These are phyloP conservation scores for Carcinoscorpius rotundicauda DNA, from an alignment of 1,140 invertebrate species.

Conservation along the genomic window DNA sequence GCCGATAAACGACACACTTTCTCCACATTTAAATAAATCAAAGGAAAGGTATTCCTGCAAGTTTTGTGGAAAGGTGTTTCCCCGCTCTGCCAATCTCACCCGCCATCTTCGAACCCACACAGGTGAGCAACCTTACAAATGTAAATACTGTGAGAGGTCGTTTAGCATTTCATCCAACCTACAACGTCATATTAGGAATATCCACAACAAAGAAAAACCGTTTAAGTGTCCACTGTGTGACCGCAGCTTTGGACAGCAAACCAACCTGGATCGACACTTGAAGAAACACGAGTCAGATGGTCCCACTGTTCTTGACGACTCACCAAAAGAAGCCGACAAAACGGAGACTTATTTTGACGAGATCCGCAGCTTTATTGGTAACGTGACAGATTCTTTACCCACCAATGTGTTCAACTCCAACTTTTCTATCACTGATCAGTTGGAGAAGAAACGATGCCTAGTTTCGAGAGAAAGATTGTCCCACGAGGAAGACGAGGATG, in stretches of 20 bases:
- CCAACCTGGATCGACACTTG: conserved; percentile 86
- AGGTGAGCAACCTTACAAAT: conserved; percentile 26
- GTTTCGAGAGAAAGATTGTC: no score
- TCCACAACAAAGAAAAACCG: conserved; percentile 68
- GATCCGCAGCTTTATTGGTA: conserved; percentile 74
- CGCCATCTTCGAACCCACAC: conserved; percentile 25
- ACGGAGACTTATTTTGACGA: conserved; percentile 68
- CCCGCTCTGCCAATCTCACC: conserved; percentile 48
- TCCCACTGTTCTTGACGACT: conserved; percentile 39
- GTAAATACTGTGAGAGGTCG: conserved; percentile 65
- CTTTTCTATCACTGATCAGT: no score
- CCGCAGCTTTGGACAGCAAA: conserved; percentile 93
- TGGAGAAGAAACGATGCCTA: no score
- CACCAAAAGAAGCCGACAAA: conserved; percentile 44
- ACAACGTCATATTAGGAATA: conserved; percentile 96
- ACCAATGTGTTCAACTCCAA: conserved; percentile 21
- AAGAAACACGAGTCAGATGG: conserved; percentile 88
- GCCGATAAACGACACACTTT: conserved; percentile 18
- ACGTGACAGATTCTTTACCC: conserved; percentile 39
- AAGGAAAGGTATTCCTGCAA: conserved; percentile 94
- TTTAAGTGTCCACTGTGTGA: conserved; percentile 57
- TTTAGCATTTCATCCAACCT: conserved; percentile 98
- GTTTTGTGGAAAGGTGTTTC: conserved; percentile 94
- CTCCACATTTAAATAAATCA: conserved; percentile 46
- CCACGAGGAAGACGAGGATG: no score